phyloP scores from a whole-genome alignment of 1,140 invertebrate genomes.

The Drosophila orena region DNA sequence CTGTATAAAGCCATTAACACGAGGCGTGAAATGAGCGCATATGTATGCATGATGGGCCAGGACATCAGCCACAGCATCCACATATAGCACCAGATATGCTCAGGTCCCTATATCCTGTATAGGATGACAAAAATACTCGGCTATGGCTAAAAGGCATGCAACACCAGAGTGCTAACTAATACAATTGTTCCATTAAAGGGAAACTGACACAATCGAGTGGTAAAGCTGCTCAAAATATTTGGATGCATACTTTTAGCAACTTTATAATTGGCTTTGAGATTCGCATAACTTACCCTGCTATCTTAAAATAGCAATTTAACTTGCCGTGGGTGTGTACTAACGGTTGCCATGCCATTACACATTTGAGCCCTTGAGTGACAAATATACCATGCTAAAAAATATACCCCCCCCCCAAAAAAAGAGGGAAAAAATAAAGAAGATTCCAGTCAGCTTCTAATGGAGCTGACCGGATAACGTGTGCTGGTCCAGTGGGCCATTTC shows the following conservation, averaged over 20 bases:
- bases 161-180: too few species aligned
- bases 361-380: not conserved
- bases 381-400: slow-evolving; percentile 5
- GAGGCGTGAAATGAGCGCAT: slow-evolving; percentile 44
- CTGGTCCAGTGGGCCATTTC: slow-evolving; percentile 20
- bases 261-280: too few species aligned
- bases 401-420: too few species aligned
- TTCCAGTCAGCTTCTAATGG: slow-evolving; percentile 16
- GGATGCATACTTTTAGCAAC: too few species aligned
- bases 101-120: too few species aligned
- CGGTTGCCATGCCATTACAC: too few species aligned
- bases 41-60: slow-evolving; percentile 23
- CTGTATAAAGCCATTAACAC: slow-evolving; percentile 58
- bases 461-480: slow-evolving; percentile 24
- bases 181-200: too few species aligned
- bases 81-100: too few species aligned
- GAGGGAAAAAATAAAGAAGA: not conserved
- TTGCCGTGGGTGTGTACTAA: too few species aligned
- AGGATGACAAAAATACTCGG: not conserved
- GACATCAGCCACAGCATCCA: too few species aligned
- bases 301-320: not conserved
- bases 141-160: not conserved
- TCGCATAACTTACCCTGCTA: not conserved
- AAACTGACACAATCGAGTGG: too few species aligned
- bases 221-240: too few species aligned